Base-by-base conservation (phyloP, 92 coral and sea anemone species). In the Epizoanthus stellaris region DNA sequence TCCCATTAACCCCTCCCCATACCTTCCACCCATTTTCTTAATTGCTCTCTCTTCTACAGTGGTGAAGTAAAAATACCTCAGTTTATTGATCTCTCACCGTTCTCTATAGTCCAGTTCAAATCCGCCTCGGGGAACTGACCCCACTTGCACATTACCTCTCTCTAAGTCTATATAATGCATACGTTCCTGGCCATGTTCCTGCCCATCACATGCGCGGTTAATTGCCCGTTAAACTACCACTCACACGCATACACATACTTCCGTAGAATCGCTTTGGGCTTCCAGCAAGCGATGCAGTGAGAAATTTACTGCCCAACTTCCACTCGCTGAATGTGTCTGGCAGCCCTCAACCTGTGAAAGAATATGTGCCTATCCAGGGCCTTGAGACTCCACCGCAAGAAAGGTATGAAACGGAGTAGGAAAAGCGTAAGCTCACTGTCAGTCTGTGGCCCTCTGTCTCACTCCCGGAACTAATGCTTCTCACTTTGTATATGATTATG, bases 211-310 rank as follows among this genome's bases (percentile, higher is more conserved):
- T 49, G 11, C 10, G 54, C 8, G 1, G 10, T 49, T 49, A 2
- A 45, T 10, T 42, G 47, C 47, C 47, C 3, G 47, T 42, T 42
- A 64, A 14, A 64, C 5, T 64, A 20, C 15, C 34, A 39, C 70
- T 16, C 16, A 74, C 19, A 20, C 25, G n/a, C n/a, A 19, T 14
- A 16, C 17, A 23, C 3, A 4, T 49, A 3, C 57, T 36, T 61
- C 54, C 59, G 17, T 53, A 94, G 98, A 86, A 87, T 49, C 88
- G 86, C 66, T 90, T 84, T 73, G 98, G 98, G 19, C 93, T 94
- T 53, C 98, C 98, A 6, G 92, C 95, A 56, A 79, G 93, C 77
- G 90, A 94, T 75, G 98, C 98, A 14, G 98, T 94, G 3, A 91
- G 87, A 75, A 91, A 86, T 25, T 43, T 94, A 67, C 92, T 94